These are phyloP conservation scores for Cacoxenus indagator DNA, from an alignment of 2,888 invertebrate genomes.

Conservation along the genomic window DNA sequence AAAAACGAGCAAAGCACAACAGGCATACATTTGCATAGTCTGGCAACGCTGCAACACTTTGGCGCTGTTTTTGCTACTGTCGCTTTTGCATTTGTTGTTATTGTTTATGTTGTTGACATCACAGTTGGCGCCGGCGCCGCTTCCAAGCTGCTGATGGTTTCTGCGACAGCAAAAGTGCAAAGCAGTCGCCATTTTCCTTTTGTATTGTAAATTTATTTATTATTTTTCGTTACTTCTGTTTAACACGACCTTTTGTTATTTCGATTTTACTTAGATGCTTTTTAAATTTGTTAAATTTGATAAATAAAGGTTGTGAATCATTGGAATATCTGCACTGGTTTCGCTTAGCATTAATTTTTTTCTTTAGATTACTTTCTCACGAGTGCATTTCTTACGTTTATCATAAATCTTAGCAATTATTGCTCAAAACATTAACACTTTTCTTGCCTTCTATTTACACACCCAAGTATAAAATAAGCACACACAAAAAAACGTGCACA, in stretches of 20 bases:
- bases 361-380: neutral
- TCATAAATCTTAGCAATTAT: neutral
- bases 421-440: neutral
- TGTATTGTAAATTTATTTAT: neutral
- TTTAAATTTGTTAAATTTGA: neutral
- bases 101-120: constrained; percentile 34
- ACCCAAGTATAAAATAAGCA: too few species aligned
- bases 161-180: constrained; percentile 44
- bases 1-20: constrained; percentile 58
- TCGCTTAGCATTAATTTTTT: neutral
- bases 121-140: constrained; percentile 25
- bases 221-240: too few species aligned
- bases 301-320: neutral
- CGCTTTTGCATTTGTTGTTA: constrained; percentile 19
- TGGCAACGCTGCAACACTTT: constrained; percentile 12
- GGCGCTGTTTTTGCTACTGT: constrained; percentile 36
- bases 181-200: constrained; percentile 48
- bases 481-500: neutral
- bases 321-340: neutral
- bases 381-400: neutral
- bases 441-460: too few species aligned
- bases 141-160: constrained; percentile 30
- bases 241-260: neutral
- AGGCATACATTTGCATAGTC: constrained; percentile 55
- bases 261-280: neutral